Base-by-base conservation (phyloP, 1,140 invertebrate genomes). In the Drosophila guanche region DNA sequence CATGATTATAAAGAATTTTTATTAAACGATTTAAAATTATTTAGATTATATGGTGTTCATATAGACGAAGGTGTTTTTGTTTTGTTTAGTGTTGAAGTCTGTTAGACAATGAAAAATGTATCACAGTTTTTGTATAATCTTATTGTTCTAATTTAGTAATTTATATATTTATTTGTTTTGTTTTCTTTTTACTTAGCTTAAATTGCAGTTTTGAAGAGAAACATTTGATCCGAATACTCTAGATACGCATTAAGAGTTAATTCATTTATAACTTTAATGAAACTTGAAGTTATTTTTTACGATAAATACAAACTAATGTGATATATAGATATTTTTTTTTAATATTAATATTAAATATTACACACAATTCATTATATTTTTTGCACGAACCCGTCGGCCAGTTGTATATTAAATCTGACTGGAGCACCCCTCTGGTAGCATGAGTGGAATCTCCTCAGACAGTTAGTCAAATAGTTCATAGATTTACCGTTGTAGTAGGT, bases 311-410 rank as follows among this genome's bases (percentile, higher is more conserved):
- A 50, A 22, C 57, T 47, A 60, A 51, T 51, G 37, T 60, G 47
- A 47, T 42, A 40, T 70, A 62, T 27, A 22, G n/a, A n/a, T 43
- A 29, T 33, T 2, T 33, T 8, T 33, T 8, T 33, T 7, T 33
- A 33, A 8, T 10, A 43, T 62, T 68, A 59, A 33, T 52, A 52
- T 40, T 70, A 66, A 77, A 70, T 86, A 86, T 86, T 86, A 86
- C 83, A 86, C 83, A 86, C 83, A 78, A 76, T 83, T 58, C 57
- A 66, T 78, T 63, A 25, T 47, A 41, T 67, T 65, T 37, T 84
- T 84, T 84, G 79, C 79, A 84, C 79, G 61, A 84, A 63, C 74
- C 79, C 79, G 14, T 25, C 29, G 69, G 93, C 94, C 76, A 50
- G 43, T 42, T 93, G 48, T 27, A 22, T 65, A 47, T 23, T 12